A percentile compares a stretch with the other conserved stretches of the same genome.
Evolutionary conservation across 1,140 invertebrate genomes (phyloP).

Genomic region (Drosophila burlai): DNA sequence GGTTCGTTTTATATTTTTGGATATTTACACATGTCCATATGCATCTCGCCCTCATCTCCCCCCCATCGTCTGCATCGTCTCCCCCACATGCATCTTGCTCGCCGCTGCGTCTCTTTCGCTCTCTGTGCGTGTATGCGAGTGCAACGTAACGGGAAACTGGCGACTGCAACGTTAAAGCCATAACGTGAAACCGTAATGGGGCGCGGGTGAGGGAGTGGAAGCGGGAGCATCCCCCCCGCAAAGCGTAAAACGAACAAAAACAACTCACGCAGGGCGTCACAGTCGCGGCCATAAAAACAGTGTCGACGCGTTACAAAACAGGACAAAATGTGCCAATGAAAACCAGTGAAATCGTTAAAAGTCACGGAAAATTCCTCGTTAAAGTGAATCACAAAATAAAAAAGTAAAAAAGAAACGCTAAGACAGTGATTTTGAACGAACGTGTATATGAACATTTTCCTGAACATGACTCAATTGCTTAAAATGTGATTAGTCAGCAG

Average conservation of each 20-base stretch:
- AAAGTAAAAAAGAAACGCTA: background rate
- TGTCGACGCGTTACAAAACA: constrained; percentile 17
- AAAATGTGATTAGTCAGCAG: constrained; percentile 47
- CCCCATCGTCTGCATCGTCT: constrained; percentile 23
- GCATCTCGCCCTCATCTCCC: constrained; percentile 18
- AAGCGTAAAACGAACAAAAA: constrained; percentile 24
- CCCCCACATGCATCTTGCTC: constrained; percentile 36
- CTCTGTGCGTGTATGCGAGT: constrained; percentile 29
- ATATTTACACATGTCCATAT: constrained; percentile 71
- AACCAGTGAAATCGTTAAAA: constrained; percentile 35
- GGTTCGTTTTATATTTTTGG: constrained; percentile 79
- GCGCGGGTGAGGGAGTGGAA: constrained; percentile 1
- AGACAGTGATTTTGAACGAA: constrained; percentile 12
- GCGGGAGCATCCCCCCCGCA: constrained; percentile 27
- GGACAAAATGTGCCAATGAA: constrained; percentile 36
- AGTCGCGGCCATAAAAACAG: constrained; percentile 30
- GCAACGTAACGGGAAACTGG: constrained; percentile 58
- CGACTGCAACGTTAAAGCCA: constrained; percentile 49
- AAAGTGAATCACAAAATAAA: constrained; percentile 38
- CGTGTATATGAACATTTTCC: constrained; percentile 22
- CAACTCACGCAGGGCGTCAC: constrained; percentile 18
- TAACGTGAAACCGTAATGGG: constrained; percentile 45
- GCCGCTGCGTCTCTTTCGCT: constrained; percentile 32
- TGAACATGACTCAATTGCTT: constrained; percentile 46
- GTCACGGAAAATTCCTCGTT: constrained; percentile 17